Evolutionary conservation across 1,140 invertebrate species (phyloP).

Genomic region (Plutomurus gul): DNA sequence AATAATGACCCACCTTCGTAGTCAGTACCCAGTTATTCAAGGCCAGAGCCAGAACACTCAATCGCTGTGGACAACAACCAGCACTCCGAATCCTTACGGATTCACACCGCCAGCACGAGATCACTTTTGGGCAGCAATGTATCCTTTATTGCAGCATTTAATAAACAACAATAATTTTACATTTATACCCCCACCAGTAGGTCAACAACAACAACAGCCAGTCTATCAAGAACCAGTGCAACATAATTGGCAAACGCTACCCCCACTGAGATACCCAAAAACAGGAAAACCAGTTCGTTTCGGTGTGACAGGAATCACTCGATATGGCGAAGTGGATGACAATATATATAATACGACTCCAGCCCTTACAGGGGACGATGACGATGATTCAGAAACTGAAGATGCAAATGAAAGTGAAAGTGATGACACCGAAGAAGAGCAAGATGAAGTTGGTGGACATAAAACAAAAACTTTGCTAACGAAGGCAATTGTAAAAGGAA

Average conservation of each 20-base stretch:
- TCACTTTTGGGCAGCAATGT: constrained; percentile 32
- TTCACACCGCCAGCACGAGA: constrained; percentile 38
- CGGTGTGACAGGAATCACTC: not conserved
- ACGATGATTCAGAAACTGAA: not conserved
- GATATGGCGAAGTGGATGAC: not conserved
- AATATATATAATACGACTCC: not conserved
- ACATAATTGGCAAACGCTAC: not conserved
- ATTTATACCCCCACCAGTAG: constrained; percentile 20
- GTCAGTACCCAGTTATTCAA: constrained; percentile 16
- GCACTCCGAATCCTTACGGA: not conserved
- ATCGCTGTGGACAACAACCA: not conserved
- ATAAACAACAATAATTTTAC: constrained; percentile 25
- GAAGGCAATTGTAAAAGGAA: not conserved
- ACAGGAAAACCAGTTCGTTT: not conserved
- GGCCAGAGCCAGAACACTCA: not conserved
- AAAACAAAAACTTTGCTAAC: constrained; percentile 4
- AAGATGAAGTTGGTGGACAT: not conserved
- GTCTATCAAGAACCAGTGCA: not conserved
- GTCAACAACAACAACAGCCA: not conserved
- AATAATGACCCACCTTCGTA: constrained; percentile 38
- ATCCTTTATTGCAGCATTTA: constrained; percentile 36
- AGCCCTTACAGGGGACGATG: not conserved
- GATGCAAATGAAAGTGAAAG: not conserved
- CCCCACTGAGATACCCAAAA: not conserved
- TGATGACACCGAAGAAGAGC: not conserved